Percentiles rank a stretch among this genome's conserved stretches.
Conservation (phyloP, 2,113 vertebrate genomes). For the Patagioenas fasciata region DNA sequence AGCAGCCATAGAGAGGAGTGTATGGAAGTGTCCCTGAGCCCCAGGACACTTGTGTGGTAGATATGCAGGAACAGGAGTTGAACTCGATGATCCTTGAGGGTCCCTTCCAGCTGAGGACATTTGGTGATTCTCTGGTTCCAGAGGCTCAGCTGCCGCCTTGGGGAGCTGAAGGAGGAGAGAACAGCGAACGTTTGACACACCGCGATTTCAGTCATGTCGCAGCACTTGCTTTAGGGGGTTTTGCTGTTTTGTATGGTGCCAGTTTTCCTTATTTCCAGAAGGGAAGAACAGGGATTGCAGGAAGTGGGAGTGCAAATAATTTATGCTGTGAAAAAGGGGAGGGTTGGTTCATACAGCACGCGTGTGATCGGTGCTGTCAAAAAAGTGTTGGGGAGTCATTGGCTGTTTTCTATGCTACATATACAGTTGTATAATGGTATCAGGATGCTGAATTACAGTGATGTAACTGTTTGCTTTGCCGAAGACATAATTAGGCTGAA, state of each 20-base stretch:
- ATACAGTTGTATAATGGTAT: neutral
- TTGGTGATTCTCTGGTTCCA: too few species aligned
- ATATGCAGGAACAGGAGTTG: too few species aligned
- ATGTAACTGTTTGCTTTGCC: neutral
- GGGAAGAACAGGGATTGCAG: neutral
- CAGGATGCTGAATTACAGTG: neutral
- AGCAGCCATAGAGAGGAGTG: neutral
- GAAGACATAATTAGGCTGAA: constrained; percentile 16
- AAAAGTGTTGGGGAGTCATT: neutral
- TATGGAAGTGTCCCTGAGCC: neutral
- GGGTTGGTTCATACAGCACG: fast-evolving
- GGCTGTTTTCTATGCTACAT: fast-evolving
- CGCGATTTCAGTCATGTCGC: fast-evolving
- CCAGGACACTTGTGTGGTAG: neutral
- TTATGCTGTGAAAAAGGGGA: neutral
- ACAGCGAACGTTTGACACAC: fast-evolving
- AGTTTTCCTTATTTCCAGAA: neutral
- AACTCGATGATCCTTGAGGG: too few species aligned
- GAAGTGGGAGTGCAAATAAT: neutral
- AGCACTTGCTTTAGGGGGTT: neutral
- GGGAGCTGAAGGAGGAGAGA: neutral
- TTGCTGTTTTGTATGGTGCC: fast-evolving
- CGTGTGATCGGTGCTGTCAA: fast-evolving
- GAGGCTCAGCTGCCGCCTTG: neutral
- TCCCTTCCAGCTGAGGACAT: too few species aligned